phyloP scores from a whole-genome alignment of 2,113 vertebrate genomes.

The Lycocorax pyrrhopterus region DNA sequence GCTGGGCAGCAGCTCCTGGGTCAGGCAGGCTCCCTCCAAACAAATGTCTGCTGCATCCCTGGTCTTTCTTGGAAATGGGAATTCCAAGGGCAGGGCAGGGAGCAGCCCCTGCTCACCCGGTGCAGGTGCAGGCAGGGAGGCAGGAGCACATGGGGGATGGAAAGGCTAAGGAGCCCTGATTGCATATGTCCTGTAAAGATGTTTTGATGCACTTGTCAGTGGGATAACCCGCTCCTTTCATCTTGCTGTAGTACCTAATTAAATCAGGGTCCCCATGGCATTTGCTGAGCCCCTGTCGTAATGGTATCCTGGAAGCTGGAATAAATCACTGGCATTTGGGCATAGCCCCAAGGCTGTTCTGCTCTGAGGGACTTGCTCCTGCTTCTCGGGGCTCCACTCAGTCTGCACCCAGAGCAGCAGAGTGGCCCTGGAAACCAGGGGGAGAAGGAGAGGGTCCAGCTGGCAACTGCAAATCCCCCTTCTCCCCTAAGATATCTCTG shows the following conservation, averaged over 20 bases:
- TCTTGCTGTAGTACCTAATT: background rate
- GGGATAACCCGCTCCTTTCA: background rate
- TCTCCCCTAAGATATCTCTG: background rate
- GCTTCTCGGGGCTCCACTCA: rapidly evolving
- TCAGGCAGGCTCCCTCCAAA: background rate
- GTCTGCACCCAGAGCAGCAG: background rate
- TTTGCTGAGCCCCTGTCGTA: background rate
- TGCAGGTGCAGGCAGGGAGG: background rate
- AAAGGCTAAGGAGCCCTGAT: background rate
- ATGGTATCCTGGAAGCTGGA: background rate
- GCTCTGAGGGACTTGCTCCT: background rate
- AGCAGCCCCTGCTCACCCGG: background rate
- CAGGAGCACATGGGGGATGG: rapidly evolving
- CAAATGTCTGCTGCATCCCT: background rate
- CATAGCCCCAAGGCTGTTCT: background rate
- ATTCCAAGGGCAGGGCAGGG: background rate
- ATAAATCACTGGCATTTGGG: background rate
- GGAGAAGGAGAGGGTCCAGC: background rate
- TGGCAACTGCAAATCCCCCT: background rate
- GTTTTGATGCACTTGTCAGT: background rate
- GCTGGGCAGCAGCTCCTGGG: background rate
- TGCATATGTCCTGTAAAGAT: background rate
- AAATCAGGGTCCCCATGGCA: background rate
- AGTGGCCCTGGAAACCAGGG: background rate
- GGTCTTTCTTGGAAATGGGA: background rate